phyloP scores from a whole-genome alignment of 2,888 invertebrate species.

The Selenia dentaria region DNA sequence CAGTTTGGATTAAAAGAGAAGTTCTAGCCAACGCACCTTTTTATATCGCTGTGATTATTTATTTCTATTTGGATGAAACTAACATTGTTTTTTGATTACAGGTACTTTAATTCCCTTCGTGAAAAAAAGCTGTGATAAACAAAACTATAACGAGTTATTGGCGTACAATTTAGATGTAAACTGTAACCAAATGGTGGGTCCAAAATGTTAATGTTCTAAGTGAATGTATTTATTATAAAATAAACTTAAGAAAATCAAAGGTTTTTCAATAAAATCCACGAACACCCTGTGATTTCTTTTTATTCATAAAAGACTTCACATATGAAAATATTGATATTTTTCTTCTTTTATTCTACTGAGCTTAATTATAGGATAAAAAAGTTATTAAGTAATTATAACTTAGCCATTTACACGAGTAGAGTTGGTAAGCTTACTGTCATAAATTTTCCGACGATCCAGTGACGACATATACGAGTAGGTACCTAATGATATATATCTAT shows the following conservation, averaged over 20 bases:
- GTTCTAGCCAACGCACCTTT: no score
- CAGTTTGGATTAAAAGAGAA: no score
- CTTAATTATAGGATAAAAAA: no score
- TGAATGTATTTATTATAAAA: slow-evolving; percentile 48
- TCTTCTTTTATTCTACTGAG: slow-evolving; percentile 32
- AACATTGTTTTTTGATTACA: slow-evolving; percentile 20
- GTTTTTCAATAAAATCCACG: slow-evolving; percentile 40
- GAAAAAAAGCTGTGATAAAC: slow-evolving; percentile 71
- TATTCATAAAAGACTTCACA: slow-evolving; percentile 49
- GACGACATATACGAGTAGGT: no score
- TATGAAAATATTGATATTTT: slow-evolving; percentile 45
- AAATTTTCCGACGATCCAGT: no score
- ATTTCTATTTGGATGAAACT: not conserved
- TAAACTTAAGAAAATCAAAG: slow-evolving; percentile 39
- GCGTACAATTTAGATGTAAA: slow-evolving; percentile 35
- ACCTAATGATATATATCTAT: no score
- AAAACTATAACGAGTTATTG: slow-evolving; percentile 32
- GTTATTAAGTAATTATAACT: no score
- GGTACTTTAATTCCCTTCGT: slow-evolving; percentile 32
- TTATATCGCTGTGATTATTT: no score
- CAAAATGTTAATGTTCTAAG: slow-evolving; percentile 35
- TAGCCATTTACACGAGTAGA: no score
- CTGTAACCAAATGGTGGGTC: slow-evolving; percentile 30
- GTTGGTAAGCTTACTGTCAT: no score
- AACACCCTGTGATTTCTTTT: slow-evolving; percentile 46